phyloP scores from a whole-genome alignment of 2,888 invertebrate species.

The Andricus quercusramuli region DNA sequence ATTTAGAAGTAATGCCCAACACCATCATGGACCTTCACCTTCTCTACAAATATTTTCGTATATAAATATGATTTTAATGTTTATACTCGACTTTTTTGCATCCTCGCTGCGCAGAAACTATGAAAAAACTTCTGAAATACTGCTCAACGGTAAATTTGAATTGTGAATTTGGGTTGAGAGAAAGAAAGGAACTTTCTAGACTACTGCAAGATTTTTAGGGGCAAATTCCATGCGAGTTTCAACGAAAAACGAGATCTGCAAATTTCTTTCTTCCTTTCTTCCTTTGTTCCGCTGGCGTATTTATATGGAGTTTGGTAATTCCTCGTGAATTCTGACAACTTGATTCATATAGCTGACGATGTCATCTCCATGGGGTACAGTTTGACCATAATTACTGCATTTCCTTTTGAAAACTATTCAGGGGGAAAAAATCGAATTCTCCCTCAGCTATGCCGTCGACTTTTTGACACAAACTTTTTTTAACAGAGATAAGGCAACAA shows the following conservation, averaged over 20 bases:
- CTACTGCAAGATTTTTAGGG: background rate
- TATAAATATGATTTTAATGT: constrained; percentile 22
- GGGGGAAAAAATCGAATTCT: too few relatives aligned
- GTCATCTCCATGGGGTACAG: background rate
- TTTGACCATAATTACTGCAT: constrained; percentile 37
- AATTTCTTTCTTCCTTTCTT: too few relatives aligned
- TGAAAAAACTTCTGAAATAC: constrained; percentile 24
- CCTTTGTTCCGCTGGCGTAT: constrained; percentile 42
- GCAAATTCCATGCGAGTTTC: constrained; percentile 47
- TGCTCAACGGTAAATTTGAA: background rate
- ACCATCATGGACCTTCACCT: constrained; percentile 33
- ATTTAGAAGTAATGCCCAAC: constrained; percentile 36
- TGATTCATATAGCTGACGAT: too few relatives aligned
- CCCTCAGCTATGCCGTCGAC: background rate
- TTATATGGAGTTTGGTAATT: constrained; percentile 40
- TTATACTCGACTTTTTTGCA: constrained; percentile 38
- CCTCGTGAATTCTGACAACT: background rate
- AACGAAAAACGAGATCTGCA: constrained; percentile 45
- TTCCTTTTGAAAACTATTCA: too few relatives aligned
- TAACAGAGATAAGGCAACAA: background rate
- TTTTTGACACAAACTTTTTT: background rate
- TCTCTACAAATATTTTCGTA: background rate
- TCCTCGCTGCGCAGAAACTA: background rate
- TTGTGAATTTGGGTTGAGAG: background rate
- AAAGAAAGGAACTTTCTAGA: constrained; percentile 34